Base-by-base conservation (phyloP, 2,113 vertebrate species). In the Bettongia penicillata region DNA sequence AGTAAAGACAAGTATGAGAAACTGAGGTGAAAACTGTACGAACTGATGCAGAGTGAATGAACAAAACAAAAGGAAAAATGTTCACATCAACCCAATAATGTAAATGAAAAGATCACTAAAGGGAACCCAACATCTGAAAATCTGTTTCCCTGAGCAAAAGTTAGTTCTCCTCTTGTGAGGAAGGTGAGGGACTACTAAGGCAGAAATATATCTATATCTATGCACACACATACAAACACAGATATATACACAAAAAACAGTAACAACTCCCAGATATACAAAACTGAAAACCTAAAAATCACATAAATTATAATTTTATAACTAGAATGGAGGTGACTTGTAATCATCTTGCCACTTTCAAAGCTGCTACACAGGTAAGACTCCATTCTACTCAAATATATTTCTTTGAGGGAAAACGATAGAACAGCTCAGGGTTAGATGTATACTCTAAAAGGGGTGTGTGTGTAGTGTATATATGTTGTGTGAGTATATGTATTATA, bases 321-420 rank as follows among this genome's bases (percentile, higher is more conserved):
- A 84, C 43, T 28, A 43, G 37, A 84, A 84, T 43, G 19, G 68
- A 84, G 2, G 19, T 3, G 16, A 23, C 19, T 68, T 68, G 0
- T 43, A 84, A 19, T 22, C 28, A 37, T 37, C 55, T 43, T 53
- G 50, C 26, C 31, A 48, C 10, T 24, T 6, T 10, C 50, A 90
- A 8, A 10, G 53, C 90, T 57, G 48, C 57, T 57, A 95, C 91
- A 93, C 9, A 95, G 89, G 92, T 48, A 68, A 8, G 23, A 52
- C 53, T 89, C 31, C n/a, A 37, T 57, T 12, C 96, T 51, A 94
- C 24, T n/a, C 52, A 91, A 84, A 92, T 51, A 49, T 1, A 47
- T n/a, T 91, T 95, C 57, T 51, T 94, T 89, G 90, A 77, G 53
- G 28, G 90, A 53, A 55, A 94, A 93, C 93, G 51, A 89, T 47